A percentile compares a stretch with the other conserved stretches of the same genome.
These are phyloP conservation scores for Trichonephila clavipes DNA, from an alignment of 1,140 invertebrate genomes.

Conservation along the genomic window DNA sequence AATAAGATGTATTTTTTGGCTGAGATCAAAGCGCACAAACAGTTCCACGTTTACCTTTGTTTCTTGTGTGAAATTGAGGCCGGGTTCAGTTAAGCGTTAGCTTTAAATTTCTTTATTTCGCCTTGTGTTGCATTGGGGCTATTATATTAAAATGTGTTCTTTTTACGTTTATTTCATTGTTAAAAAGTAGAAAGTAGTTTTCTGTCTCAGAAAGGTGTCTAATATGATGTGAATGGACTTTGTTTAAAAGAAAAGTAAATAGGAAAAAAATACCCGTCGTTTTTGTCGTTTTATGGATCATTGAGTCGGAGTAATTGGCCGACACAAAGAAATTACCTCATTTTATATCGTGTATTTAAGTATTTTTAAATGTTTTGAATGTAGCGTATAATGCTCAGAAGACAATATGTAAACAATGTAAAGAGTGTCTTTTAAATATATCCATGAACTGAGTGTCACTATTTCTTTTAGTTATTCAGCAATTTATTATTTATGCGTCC, in stretches of 20 bases:
- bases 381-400: background rate
- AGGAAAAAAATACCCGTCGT: background rate
- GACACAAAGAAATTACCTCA: background rate
- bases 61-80: slow-evolving; percentile 30
- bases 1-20: slow-evolving; percentile 41
- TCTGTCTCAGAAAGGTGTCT: background rate
- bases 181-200: background rate
- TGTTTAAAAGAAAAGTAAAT: background rate
- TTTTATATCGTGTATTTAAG: background rate
- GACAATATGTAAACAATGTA: background rate
- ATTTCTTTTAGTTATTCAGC: too few relatives aligned
- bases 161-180: background rate
- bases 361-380: background rate
- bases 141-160: background rate
- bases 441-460: too few relatives aligned
- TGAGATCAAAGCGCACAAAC: slow-evolving; percentile 28
- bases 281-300: slow-evolving; percentile 5
- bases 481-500: too few relatives aligned
- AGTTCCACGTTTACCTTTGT: slow-evolving; percentile 41
- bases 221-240: background rate
- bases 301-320: background rate
- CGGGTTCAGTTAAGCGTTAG: slow-evolving; percentile 3
- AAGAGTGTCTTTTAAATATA: too few relatives aligned
- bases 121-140: background rate
- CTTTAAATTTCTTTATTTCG: background rate